Percentiles rank a stretch among this genome's conserved stretches.
These are phyloP conservation scores for Onychomys arenicola DNA, from an alignment of 2,797 vertebrate species.

Conservation along the genomic window DNA sequence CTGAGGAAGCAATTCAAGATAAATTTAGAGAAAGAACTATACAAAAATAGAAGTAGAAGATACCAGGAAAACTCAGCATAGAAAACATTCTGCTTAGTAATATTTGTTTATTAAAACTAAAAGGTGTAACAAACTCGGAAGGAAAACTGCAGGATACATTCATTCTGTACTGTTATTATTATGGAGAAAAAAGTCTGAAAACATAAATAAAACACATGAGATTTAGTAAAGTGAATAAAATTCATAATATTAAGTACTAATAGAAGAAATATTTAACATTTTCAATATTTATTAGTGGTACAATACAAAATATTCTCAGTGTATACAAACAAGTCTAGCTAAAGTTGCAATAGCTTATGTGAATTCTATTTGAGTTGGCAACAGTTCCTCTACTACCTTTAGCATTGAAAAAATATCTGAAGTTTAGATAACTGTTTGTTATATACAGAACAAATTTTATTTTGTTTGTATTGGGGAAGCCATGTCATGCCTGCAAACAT, in stretches of 20 bases:
- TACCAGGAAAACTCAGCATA: not conserved
- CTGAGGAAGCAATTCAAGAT: not conserved
- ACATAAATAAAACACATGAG: not conserved
- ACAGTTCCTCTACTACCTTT: not conserved
- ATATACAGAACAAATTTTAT: not conserved
- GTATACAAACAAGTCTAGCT: not conserved
- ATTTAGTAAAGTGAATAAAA: conserved; percentile 2
- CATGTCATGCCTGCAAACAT: not conserved
- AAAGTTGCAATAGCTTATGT: not conserved
- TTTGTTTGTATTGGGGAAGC: conserved; percentile 7
- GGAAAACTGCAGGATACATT: not conserved
- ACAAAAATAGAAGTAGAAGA: not conserved
- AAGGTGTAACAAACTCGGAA: not conserved
- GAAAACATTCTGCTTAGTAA: not conserved
- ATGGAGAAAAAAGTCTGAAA: not conserved
- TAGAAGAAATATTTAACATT: conserved; percentile 33
- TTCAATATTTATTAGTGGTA: not conserved
- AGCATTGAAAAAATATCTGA: not conserved
- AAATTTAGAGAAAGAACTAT: not conserved
- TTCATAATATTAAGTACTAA: not conserved
- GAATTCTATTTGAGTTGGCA: not conserved
- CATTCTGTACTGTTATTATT: not conserved
- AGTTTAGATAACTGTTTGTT: not conserved
- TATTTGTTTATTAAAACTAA: not conserved
- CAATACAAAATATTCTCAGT: not conserved